Conservation (phyloP, 2,113 vertebrate species). For the Willisornis vidua region DNA sequence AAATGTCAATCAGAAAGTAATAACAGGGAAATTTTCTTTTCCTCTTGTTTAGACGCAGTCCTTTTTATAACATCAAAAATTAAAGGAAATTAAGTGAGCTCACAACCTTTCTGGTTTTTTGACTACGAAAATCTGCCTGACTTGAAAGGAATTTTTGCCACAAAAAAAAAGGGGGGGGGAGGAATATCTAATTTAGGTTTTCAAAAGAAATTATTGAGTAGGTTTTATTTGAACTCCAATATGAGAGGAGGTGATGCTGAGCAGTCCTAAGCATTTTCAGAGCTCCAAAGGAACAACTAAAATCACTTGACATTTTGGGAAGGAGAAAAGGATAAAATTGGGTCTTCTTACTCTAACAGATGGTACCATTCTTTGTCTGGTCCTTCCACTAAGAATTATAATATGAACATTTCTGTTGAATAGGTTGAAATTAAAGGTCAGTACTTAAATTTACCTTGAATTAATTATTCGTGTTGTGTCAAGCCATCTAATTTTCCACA, state of each 20-base stretch:
- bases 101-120: neutral
- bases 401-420: neutral
- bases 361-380: neutral
- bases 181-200: neutral
- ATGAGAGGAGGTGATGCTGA: neutral
- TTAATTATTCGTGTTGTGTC: neutral
- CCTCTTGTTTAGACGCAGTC: neutral
- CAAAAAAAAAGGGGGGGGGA: neutral
- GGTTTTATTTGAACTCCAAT: neutral
- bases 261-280: neutral
- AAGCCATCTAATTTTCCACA: neutral
- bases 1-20: neutral
- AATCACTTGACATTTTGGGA: neutral
- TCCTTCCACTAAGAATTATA: neutral
- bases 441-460: constrained; percentile 8
- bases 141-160: neutral
- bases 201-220: neutral
- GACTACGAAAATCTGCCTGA: neutral
- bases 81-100: neutral
- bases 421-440: neutral
- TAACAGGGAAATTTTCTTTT: neutral
- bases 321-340: neutral
- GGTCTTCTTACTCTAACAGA: neutral
- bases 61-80: neutral
- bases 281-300: neutral